phyloP scores from a whole-genome alignment of 2,888 invertebrate genomes.

The Phytoseiulus persimilis region DNA sequence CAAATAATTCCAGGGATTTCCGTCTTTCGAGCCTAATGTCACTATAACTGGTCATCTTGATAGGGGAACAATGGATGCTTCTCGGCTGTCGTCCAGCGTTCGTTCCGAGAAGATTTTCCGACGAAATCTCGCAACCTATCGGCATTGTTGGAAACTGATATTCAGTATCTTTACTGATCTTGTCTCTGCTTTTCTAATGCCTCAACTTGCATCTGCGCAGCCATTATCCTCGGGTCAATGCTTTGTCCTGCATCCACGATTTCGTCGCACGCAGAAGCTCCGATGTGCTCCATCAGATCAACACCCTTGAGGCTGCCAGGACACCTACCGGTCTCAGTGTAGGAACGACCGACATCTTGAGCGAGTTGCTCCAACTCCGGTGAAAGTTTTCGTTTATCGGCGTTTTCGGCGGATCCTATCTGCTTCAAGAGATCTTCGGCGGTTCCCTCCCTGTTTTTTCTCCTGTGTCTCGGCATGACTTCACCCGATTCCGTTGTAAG shows the following conservation, averaged over 20 bases:
- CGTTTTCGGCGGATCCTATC: not conserved
- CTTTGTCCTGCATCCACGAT: not conserved
- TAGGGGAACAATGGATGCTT: too few relatives aligned
- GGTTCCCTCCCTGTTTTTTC: too few relatives aligned
- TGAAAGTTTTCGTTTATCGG: not conserved
- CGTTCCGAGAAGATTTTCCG: too few relatives aligned
- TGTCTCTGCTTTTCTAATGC: not conserved
- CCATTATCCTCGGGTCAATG: not conserved
- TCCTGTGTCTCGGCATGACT: not conserved
- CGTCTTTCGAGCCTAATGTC: too few relatives aligned
- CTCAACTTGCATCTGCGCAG: not conserved
- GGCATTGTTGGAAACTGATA: too few relatives aligned
- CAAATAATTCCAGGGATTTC: too few relatives aligned
- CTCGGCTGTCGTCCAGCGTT: too few relatives aligned
- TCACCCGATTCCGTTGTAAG: not conserved
- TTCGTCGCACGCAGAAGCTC: not conserved
- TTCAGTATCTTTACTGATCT: too few relatives aligned
- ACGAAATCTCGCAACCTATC: not conserved
- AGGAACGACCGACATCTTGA: not conserved
- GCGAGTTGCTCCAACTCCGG: not conserved
- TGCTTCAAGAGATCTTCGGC: conserved; percentile 10
- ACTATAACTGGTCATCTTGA: too few relatives aligned
- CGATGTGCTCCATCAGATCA: not conserved
- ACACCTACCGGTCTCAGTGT: conserved; percentile 11
- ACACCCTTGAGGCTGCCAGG: not conserved